Percentiles rank a stretch among this genome's conserved stretches.
Conservation (phyloP, 2,888 invertebrate genomes). For the Drosophila paramelanica region DNA sequence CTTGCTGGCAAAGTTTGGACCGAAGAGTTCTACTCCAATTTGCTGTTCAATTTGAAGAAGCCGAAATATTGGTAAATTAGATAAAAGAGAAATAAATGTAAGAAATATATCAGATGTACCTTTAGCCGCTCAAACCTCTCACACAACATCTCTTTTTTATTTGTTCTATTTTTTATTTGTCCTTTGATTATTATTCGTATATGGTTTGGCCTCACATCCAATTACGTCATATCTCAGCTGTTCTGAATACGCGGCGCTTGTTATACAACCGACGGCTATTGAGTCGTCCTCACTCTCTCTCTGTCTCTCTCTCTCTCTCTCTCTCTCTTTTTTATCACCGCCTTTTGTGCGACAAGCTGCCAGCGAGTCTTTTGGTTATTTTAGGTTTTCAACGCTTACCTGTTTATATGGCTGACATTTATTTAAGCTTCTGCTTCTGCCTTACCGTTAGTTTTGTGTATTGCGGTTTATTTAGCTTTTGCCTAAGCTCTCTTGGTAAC, state of each 20-base stretch:
- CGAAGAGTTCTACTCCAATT: conserved; percentile 50
- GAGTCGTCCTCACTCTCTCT: neutral
- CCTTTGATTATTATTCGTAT: conserved; percentile 29
- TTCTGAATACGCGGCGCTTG: conserved; percentile 58
- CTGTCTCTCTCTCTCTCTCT: neutral
- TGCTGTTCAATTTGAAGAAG: conserved; percentile 23
- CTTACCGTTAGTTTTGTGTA: conserved; percentile 12
- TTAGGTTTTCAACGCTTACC: conserved; percentile 40
- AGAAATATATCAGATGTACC: neutral
- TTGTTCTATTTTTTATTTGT: conserved; percentile 2
- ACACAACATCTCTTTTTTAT: neutral
- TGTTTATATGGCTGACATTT: conserved; percentile 40
- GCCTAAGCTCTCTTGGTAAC: conserved; percentile 26
- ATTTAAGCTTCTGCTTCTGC: conserved; percentile 45
- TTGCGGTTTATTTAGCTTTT: conserved; percentile 29
- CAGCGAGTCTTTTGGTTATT: conserved; percentile 17
- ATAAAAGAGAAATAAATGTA: conserved; percentile 39
- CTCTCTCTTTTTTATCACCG: neutral
- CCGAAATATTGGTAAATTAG: conserved; percentile 43
- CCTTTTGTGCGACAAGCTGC: neutral
- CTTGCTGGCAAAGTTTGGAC: conserved; percentile 46
- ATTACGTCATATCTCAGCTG: conserved; percentile 85
- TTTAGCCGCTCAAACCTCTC: neutral
- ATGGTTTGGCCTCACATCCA: conserved; percentile 72
- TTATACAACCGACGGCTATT: conserved; percentile 67